These are phyloP conservation scores for Sebastiscus tertius DNA, from an alignment of 2,797 vertebrate species.

Conservation along the genomic window DNA sequence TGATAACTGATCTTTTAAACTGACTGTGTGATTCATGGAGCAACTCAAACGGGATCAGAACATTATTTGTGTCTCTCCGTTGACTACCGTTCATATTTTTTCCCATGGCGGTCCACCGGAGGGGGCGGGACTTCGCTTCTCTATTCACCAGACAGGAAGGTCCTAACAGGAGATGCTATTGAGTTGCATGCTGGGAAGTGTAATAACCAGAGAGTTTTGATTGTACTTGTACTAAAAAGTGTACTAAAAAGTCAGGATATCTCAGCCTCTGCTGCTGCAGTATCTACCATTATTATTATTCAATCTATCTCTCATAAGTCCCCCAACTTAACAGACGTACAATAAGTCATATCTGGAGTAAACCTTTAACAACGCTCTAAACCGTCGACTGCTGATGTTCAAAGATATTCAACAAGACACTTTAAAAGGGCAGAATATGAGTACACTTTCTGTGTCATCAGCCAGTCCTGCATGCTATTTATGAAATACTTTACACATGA, in stretches of 20 bases:
- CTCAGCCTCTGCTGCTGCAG: not conserved
- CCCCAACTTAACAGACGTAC: not conserved
- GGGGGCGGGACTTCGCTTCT: too few species aligned
- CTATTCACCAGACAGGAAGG: not conserved
- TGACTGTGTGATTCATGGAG: too few species aligned
- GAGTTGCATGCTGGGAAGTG: not conserved
- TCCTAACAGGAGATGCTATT: not conserved
- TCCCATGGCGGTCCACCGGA: too few species aligned
- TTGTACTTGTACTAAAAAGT: not conserved
- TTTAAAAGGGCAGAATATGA: too few species aligned
- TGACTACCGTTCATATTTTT: too few species aligned
- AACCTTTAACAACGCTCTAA: not conserved
- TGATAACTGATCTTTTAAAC: too few species aligned
- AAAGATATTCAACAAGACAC: too few species aligned
- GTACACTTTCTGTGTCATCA: too few species aligned
- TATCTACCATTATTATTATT: not conserved
- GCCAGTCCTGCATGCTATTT: not conserved
- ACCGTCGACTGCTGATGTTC: not conserved
- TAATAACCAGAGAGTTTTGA: not conserved
- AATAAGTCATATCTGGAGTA: not conserved
- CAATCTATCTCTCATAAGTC: too few species aligned
- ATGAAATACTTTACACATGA: not conserved
- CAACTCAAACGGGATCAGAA: too few species aligned
- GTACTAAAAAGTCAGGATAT: not conserved
- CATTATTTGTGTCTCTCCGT: too few species aligned